Evolutionary conservation across 1,140 invertebrate species (phyloP).

Genomic region (Lycorma delicatula): DNA sequence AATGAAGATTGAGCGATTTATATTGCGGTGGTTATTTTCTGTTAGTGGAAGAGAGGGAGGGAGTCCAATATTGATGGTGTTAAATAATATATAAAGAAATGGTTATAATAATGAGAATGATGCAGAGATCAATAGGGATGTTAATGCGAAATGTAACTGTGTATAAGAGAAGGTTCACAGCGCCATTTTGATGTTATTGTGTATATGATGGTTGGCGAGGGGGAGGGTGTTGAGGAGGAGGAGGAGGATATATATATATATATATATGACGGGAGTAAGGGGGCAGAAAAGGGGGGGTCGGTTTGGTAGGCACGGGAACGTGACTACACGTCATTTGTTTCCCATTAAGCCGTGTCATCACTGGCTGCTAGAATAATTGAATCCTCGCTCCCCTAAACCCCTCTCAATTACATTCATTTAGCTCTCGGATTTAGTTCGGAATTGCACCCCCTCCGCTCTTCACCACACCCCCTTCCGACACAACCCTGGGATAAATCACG

Average conservation of each 20-base stretch:
- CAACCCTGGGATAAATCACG: slow-evolving; percentile 10
- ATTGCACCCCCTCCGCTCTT: background rate
- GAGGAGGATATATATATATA: too few species aligned
- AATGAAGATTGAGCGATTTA: too few species aligned
- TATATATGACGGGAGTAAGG: background rate
- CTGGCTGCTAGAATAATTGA: slow-evolving; percentile 9
- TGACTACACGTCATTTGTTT: slow-evolving; percentile 10
- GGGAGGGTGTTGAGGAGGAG: background rate
- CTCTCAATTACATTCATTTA: slow-evolving; percentile 15
- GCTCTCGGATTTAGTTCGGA: slow-evolving; percentile 12
- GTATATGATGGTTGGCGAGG: background rate
- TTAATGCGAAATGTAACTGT: too few species aligned
- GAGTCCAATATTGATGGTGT: too few species aligned
- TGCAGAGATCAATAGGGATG: too few species aligned
- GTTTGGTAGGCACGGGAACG: too few species aligned
- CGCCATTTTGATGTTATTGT: slow-evolving; percentile 12
- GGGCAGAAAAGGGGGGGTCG: background rate
- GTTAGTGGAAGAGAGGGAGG: too few species aligned
- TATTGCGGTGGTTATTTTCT: too few species aligned
- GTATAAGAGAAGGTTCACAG: too few species aligned
- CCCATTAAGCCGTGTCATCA: slow-evolving; percentile 13
- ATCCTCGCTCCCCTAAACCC: slow-evolving; percentile 5
- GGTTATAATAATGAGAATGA: too few species aligned
- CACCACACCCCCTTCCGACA: background rate
- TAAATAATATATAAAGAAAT: too few species aligned